phyloP scores from a whole-genome alignment of 2,113 vertebrate genomes.

The Cichladusa arquata region DNA sequence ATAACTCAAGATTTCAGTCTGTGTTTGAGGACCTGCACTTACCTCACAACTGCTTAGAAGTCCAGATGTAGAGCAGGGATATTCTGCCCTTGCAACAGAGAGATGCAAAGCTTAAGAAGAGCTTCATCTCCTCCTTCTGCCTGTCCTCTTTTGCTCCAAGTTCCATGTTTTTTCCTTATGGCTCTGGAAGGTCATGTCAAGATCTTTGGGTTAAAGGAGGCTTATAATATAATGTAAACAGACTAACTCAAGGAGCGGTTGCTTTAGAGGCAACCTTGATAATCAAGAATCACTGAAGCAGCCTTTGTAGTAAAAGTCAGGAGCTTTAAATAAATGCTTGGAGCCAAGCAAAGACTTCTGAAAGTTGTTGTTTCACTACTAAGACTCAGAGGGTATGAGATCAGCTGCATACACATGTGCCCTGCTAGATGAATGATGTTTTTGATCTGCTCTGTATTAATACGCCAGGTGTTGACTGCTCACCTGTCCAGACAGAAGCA shows the following conservation, averaged over 20 bases:
- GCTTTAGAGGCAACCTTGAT: background rate
- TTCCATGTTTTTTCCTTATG: background rate
- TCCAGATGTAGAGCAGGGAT: background rate
- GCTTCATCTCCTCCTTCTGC: background rate
- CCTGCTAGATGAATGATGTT: background rate
- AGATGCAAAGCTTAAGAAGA: background rate
- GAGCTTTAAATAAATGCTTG: background rate
- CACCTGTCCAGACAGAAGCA: background rate
- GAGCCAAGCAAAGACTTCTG: background rate
- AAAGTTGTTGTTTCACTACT: background rate
- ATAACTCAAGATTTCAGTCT: background rate
- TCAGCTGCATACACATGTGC: background rate
- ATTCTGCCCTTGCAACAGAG: background rate
- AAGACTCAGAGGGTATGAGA: background rate
- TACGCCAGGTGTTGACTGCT: background rate
- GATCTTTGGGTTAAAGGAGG: background rate
- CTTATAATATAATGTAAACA: background rate
- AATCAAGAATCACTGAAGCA: background rate
- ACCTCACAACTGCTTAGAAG: background rate
- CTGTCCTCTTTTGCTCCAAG: background rate
- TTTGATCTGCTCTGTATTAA: background rate
- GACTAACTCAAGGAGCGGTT: background rate
- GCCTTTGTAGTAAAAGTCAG: background rate
- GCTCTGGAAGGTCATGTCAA: background rate
- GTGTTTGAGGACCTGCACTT: background rate